phyloP scores from a whole-genome alignment of 2,797 vertebrate species.

The Echeneis naucrates region DNA sequence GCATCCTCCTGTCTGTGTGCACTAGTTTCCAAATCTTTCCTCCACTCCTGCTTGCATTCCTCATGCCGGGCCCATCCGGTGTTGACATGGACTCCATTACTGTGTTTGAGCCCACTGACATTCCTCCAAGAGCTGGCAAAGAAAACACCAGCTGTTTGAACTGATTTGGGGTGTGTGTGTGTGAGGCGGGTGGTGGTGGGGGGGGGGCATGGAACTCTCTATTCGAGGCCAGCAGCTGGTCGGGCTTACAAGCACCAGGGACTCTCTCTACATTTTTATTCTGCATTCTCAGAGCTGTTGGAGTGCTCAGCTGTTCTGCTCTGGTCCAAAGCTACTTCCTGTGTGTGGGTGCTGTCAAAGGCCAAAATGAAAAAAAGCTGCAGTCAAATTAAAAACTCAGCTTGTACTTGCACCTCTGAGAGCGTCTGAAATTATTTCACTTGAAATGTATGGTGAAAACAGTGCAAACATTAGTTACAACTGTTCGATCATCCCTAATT shows the following conservation, averaged over 20 bases:
- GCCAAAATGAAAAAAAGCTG: constrained; percentile 3
- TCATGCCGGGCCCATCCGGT: constrained; percentile 62
- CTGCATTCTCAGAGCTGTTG: constrained; percentile 58
- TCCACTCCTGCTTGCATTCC: constrained; percentile 57
- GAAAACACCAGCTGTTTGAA: constrained; percentile 76
- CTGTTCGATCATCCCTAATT: not conserved
- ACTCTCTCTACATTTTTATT: constrained; percentile 59
- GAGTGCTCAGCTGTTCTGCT: constrained; percentile 74
- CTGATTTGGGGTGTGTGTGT: constrained; percentile 45
- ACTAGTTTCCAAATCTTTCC: constrained; percentile 51
- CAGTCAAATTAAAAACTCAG: constrained; percentile 14
- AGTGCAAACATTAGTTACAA: not conserved
- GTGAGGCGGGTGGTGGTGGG: not conserved
- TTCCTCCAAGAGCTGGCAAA: constrained; percentile 72
- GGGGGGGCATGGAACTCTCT: constrained; percentile 17
- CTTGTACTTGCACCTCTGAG: not conserved
- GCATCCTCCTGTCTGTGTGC: constrained; percentile 37
- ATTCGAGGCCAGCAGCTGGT: constrained; percentile 56
- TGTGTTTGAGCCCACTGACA: constrained; percentile 67
- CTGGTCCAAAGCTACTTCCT: constrained; percentile 67
- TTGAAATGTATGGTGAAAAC: not conserved
- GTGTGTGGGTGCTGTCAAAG: constrained; percentile 25
- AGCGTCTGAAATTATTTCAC: not conserved
- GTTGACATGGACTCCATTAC: constrained; percentile 74
- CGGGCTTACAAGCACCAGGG: constrained; percentile 61